phyloP scores from a whole-genome alignment of 2,113 vertebrate species.

The Gambusia affinis region DNA sequence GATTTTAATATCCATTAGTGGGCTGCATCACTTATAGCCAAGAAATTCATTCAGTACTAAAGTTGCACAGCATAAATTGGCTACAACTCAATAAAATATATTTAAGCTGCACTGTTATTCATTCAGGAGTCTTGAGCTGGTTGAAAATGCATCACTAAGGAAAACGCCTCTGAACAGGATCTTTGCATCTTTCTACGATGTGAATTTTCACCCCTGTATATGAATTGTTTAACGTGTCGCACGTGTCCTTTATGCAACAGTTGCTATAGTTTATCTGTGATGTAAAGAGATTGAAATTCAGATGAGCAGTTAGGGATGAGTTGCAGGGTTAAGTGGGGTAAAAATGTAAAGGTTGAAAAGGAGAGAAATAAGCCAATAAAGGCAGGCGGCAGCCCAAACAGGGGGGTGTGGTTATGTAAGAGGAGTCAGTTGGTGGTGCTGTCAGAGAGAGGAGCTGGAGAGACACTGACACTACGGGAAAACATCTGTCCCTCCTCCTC shows the following conservation, averaged over 20 bases:
- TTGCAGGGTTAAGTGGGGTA: slow-evolving; percentile 41
- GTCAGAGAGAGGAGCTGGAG: slow-evolving; percentile 63
- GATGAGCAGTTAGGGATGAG: slow-evolving; percentile 21
- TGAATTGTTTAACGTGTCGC: slow-evolving; percentile 13
- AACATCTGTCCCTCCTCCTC: slow-evolving; percentile 70
- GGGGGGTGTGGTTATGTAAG: slow-evolving; percentile 81
- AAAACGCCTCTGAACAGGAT: slow-evolving; percentile 14
- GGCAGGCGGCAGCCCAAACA: slow-evolving; percentile 58
- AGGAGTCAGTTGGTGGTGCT: slow-evolving; percentile 76
- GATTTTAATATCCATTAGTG: slow-evolving; percentile 40
- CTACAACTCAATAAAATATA: not conserved
- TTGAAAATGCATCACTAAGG: not conserved
- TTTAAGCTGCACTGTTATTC: slow-evolving; percentile 13
- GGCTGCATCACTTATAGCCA: slow-evolving; percentile 12
- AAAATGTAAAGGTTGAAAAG: slow-evolving; percentile 69
- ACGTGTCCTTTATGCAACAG: not conserved
- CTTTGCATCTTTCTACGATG: slow-evolving; percentile 13
- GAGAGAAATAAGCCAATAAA: slow-evolving; percentile 79
- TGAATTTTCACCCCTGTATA: slow-evolving; percentile 4
- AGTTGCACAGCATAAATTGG: not conserved
- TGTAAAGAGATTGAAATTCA: slow-evolving; percentile 11
- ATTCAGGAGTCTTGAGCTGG: slow-evolving; percentile 11
- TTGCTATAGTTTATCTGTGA: not conserved
- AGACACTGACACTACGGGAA: slow-evolving; percentile 67
- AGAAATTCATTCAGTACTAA: not conserved